These are phyloP conservation scores for Mormyrus iriodes DNA, from an alignment of 2,113 vertebrate genomes.

Conservation along the genomic window DNA sequence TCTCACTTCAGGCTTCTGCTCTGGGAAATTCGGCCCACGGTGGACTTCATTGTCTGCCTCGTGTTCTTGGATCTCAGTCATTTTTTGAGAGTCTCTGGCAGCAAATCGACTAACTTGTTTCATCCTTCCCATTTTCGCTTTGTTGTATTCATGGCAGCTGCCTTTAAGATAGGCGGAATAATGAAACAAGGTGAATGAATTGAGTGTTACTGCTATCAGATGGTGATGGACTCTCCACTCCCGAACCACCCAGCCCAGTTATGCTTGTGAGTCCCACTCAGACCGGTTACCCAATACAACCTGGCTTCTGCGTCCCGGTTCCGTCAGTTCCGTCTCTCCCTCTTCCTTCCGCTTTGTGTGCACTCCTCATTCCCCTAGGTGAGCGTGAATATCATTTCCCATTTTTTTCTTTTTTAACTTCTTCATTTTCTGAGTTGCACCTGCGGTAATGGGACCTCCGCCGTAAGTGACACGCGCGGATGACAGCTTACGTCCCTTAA, in stretches of 20 bases:
- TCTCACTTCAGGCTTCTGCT: conserved; percentile 51
- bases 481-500: conserved; percentile 62
- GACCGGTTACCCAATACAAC: not conserved
- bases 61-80: not conserved
- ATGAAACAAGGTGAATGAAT: not conserved
- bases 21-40: not conserved
- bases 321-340: not conserved
- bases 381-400: not conserved
- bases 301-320: not conserved
- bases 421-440: conserved; percentile 45
- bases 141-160: not conserved
- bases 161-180: not conserved
- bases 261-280: not conserved
- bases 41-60: not conserved
- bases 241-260: not conserved
- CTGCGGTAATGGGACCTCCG: conserved; percentile 65
- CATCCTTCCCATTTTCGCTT: not conserved
- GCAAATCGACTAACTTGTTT: not conserved
- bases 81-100: not conserved
- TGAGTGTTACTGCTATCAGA: not conserved
- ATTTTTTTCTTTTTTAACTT: conserved; percentile 18
- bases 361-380: not conserved
- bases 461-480: conserved; percentile 63
- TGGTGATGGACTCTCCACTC: not conserved
- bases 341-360: not conserved